A percentile compares a stretch with the other conserved stretches of the same genome.
Evolutionary conservation across 2,888 invertebrate genomes (phyloP).

Genomic region (Eustalomyia histrio): DNA sequence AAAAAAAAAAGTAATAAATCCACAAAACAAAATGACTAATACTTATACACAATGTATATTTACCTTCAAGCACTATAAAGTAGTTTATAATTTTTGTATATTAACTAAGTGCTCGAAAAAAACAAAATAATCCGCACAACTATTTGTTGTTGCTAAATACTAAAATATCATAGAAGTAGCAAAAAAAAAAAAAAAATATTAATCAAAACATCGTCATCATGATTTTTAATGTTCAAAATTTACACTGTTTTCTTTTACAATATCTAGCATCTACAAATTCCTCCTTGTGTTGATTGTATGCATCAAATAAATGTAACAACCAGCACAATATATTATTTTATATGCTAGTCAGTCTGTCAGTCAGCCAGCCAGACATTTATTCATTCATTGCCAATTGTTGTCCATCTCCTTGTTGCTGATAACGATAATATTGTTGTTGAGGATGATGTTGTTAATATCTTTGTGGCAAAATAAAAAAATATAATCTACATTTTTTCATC

Average conservation of each 20-base stretch:
- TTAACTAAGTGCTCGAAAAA: background rate
- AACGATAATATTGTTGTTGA: background rate
- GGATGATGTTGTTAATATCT: background rate
- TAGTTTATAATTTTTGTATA: background rate
- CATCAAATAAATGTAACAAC: slow-evolving; percentile 29
- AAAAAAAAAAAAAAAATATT: slow-evolving; percentile 15
- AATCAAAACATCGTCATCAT: slow-evolving; percentile 51
- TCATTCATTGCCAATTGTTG: slow-evolving; percentile 45
- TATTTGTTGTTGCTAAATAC: slow-evolving; percentile 12
- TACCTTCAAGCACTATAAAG: too few relatives aligned
- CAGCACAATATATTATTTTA: slow-evolving; percentile 19
- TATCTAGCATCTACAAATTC: slow-evolving; percentile 20
- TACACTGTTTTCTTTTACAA: background rate
- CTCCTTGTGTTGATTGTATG: background rate
- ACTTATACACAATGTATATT: too few relatives aligned
- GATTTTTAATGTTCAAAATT: slow-evolving; percentile 25
- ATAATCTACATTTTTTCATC: background rate
- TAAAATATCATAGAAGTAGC: background rate
- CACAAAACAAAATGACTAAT: too few relatives aligned
- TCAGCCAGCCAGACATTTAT: background rate
- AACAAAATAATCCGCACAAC: background rate
- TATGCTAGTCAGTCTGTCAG: background rate
- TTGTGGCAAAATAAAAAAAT: background rate
- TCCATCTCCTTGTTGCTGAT: slow-evolving; percentile 1
- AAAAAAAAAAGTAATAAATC: too few relatives aligned